Evolutionary conservation across 2,113 vertebrate species (phyloP), one percentile per base, ranked within the genome.

Genomic region (Ageneiosus marmoratus): DNA sequence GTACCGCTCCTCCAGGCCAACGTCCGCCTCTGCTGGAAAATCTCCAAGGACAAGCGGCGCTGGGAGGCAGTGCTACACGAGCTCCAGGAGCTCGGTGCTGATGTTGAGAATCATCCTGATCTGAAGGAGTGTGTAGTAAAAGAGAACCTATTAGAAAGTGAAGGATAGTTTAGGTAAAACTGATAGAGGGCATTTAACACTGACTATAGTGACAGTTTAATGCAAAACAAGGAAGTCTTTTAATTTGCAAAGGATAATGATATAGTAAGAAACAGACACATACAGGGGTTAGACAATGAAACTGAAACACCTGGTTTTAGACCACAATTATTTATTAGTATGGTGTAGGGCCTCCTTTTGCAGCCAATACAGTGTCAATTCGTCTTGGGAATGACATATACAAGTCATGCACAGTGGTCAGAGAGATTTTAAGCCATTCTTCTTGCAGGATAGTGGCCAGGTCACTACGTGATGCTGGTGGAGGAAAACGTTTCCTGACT

Each of bases 21-120:
- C 0, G 87, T 98, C 22, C 93, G 96, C 55, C 91, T 99, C 69
- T 96, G 96, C 24, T 99, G 97, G 97, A 95, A 95, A 88, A 95
- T 96, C 63, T 96, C 96, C 13, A 92, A 91, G 81, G 97, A 99
- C 91, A 98, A 98, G 85, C 93, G 95, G 22, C 93, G 63, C 3
- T 96, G 96, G 0, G 97, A 99, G 86, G 95, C 95, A 67, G 91
- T 90, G 63, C 93, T 98, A 84, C 95, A 91, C 79, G 91, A 91
- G 62, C 89, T 98, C 86, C 94, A 93, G 77, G 96, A 95, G 82
- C 90, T 92, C 0, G 91, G 95, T 63, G 87, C 86, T 0, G 92
- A 90, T 34, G 77, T 92, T 16, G 93, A 91, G 1, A 95, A 92
- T 82, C 95, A 93, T 60, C 95, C 94, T 5, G 93, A 93, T 27